Evolutionary conservation across 2,113 vertebrate genomes (phyloP), one percentile per base, ranked within the genome.

Genomic region (Gavia stellata): DNA sequence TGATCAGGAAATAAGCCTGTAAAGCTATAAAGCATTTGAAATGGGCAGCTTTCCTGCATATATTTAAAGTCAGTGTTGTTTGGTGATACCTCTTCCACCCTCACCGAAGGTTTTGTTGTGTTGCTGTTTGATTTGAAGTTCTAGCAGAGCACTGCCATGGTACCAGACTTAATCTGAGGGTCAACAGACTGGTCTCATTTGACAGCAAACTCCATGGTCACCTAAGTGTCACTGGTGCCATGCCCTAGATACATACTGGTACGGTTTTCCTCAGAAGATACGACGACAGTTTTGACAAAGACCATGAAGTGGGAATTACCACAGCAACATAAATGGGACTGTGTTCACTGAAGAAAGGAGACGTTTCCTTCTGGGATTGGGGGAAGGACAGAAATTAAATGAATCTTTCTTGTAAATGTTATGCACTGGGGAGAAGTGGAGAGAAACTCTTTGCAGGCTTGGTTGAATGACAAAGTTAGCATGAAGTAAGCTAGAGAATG

Each of bases 141-240:
- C 38, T 55, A 25, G 33, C 24, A 72, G 28, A 67, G 15, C 12
- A 10, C 52, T 81, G 52, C 42, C 23, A 7, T 33, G 29, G 24
- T 55, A 56, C 10, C n/a, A 65, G 17, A 44, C 6, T 45, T 73
- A 33, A 56, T 18, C 9, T 31, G 14, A 61, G 16, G 15, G 16
- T 68, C 31, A 40, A 36, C 44, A 72, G n/a, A 7, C 12, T 29
- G 38, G 17, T 67, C 6, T 94, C 3, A 14, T 50, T 84, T 7
- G 10, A 75, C 40, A 59, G 47, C 15, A 47, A 72, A 47, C 34
- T 68, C 62, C 31, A 5, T 0, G 0, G 40, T 34, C 53, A 36
- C 20, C 5, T 4, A 28, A 42, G 23, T 38, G 62, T 67, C 62
- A 23, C 19, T 59, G 42, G 19, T 67, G 40, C 36, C 34, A 14